Evolutionary conservation across 2,888 invertebrate genomes (phyloP), one percentile per base, ranked within the genome.

Genomic region (Metellina segmentata): DNA sequence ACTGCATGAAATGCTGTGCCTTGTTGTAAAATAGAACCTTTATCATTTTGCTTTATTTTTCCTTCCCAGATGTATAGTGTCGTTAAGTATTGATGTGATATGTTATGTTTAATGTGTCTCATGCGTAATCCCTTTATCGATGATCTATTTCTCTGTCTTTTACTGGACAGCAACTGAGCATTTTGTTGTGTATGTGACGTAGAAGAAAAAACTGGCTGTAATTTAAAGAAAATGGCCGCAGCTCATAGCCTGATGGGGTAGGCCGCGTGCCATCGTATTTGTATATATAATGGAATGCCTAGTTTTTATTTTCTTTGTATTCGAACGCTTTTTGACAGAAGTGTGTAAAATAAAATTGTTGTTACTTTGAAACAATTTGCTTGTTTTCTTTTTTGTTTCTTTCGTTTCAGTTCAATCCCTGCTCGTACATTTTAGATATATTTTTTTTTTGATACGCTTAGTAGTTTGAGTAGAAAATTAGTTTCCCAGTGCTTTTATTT

Each of bases 221-320:
- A 83, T 85, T 74, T 85, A 75, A 85, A 20, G 53, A 52, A n/a
- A 51, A 75, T 85, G 75, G 85, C 85, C 19, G 61, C 61, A 75
- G 53, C 20, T 71, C 11, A 49, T 8, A 13, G 48, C 82, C 74
- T 83, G 74, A 49, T 49, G 7, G 51, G 9, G 49, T 11, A 72
- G 61, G 79, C 74, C 48, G 53, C 71, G 77, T 53, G 71, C 78
- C 78, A 83, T 74, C 19, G 71, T 19, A 70, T 51, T 69, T 86
- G 90, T 91, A 90, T n/a, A 90, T 91, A 86, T 34, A 82, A 48
- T 85, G 81, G 81, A 85, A 34, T 82, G 90, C 81, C 70, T 86
- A 86, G 77, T 89, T 85, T 81, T 90, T 85, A 53, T 48, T 71
- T 89, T 90, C 72, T 74, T 75, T 91, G 90, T 91, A 91, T 69